Conservation (phyloP, 1,140 invertebrate genomes). For the Sarcophaga peregrina region DNA sequence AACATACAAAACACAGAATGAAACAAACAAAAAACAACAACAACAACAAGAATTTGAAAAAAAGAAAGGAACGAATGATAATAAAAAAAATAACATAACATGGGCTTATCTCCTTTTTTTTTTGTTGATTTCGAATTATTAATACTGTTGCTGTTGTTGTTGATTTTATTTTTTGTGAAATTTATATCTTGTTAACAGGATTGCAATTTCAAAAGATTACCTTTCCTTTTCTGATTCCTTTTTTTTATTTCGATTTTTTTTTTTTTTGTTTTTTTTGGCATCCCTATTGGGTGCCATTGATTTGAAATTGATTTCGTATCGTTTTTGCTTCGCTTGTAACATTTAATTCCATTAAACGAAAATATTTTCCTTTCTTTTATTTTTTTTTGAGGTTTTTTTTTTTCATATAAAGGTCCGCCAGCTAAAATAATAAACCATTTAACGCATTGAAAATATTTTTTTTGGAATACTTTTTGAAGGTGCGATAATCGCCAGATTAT, state of each 20-base stretch:
- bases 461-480: too few species aligned
- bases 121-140: not conserved
- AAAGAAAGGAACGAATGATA: too few species aligned
- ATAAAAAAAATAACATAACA: not conserved
- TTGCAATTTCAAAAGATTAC: constrained; percentile 30
- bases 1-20: not conserved
- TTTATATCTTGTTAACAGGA: constrained; percentile 16
- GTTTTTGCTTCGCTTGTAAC: not conserved
- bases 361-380: not conserved
- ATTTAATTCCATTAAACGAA: not conserved
- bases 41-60: too few species aligned
- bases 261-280: not conserved
- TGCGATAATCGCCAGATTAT: too few species aligned
- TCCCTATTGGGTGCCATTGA: constrained; percentile 30
- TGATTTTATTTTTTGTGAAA: constrained; percentile 15
- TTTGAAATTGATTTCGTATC: constrained; percentile 19
- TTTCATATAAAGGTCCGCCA: not conserved
- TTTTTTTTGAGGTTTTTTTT: too few species aligned
- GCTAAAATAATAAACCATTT: not conserved
- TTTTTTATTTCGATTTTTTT: not conserved
- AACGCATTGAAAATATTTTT: too few species aligned
- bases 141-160: not conserved
- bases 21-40: too few species aligned
- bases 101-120: constrained; percentile 1
- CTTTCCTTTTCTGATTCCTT: not conserved